Evolutionary conservation across 2,113 vertebrate genomes (phyloP).

Genomic region (Tragulus kanchil): DNA sequence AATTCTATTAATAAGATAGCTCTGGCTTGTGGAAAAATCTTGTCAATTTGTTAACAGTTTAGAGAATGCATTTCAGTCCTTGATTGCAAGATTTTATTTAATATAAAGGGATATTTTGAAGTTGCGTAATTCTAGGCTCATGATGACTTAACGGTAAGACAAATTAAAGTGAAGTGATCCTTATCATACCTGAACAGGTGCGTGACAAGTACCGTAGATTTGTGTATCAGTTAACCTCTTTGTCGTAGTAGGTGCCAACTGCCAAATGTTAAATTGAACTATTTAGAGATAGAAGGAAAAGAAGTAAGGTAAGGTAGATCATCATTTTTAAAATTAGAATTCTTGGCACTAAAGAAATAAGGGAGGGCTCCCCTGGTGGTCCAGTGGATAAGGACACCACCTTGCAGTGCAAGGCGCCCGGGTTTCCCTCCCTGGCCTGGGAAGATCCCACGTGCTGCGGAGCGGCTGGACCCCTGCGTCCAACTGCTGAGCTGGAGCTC

Average conservation of each 20-base stretch:
- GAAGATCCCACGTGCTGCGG: no score
- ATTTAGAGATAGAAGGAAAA: constrained; percentile 10
- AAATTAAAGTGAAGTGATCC: constrained; percentile 24
- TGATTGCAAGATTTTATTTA: background rate
- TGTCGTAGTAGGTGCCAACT: background rate
- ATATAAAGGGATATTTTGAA: background rate
- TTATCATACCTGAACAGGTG: background rate
- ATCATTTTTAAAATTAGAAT: constrained; percentile 46
- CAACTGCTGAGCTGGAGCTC: no score
- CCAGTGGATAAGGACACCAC: no score
- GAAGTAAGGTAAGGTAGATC: background rate
- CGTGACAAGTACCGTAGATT: background rate
- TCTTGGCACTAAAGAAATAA: constrained; percentile 24
- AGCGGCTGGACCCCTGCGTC: no score
- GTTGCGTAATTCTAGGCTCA: background rate
- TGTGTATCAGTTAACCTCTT: background rate
- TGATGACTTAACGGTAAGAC: background rate
- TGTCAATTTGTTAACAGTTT: background rate
- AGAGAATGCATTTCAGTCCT: background rate
- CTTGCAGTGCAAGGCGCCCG: no score
- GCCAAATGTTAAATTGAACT: constrained; percentile 13
- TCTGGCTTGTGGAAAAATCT: background rate
- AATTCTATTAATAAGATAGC: background rate
- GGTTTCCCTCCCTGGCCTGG: no score
- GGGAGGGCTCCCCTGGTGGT: background rate